These are phyloP conservation scores for Vespertilio murinus DNA, from an alignment of 2,797 vertebrate species.

Conservation along the genomic window DNA sequence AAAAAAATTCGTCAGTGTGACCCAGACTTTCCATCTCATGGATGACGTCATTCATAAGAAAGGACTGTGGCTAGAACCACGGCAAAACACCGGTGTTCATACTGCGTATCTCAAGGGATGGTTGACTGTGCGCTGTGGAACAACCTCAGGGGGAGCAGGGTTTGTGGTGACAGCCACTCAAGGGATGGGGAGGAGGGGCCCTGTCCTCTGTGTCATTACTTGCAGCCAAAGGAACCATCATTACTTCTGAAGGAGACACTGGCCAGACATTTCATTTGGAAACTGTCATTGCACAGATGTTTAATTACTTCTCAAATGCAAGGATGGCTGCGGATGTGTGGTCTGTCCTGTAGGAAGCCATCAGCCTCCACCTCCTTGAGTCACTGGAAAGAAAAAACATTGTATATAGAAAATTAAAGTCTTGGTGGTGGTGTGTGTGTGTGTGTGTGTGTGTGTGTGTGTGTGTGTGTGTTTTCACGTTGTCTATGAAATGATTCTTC, in stretches of 20 bases:
- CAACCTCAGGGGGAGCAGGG: background rate
- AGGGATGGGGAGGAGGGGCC: background rate
- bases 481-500: constrained; percentile 43
- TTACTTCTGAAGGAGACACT: constrained; percentile 77
- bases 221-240: constrained; percentile 66
- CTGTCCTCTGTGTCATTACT: constrained; percentile 27
- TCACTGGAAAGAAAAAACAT: constrained; percentile 66
- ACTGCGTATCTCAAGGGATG: background rate
- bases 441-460: no score
- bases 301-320: constrained; percentile 81
- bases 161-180: background rate
- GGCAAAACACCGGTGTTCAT: background rate
- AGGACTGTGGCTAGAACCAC: background rate
- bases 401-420: constrained; percentile 62
- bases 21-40: background rate
- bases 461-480: background rate
- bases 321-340: constrained; percentile 69
- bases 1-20: background rate
- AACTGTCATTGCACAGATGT: constrained; percentile 80
- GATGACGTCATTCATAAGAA: background rate
- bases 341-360: constrained; percentile 70
- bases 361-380: constrained; percentile 68
- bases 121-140: background rate
- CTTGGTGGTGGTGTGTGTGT: background rate
- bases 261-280: constrained; percentile 76